Conservation (phyloP, 2,113 vertebrate genomes). For the Aphelocoma coerulescens region DNA sequence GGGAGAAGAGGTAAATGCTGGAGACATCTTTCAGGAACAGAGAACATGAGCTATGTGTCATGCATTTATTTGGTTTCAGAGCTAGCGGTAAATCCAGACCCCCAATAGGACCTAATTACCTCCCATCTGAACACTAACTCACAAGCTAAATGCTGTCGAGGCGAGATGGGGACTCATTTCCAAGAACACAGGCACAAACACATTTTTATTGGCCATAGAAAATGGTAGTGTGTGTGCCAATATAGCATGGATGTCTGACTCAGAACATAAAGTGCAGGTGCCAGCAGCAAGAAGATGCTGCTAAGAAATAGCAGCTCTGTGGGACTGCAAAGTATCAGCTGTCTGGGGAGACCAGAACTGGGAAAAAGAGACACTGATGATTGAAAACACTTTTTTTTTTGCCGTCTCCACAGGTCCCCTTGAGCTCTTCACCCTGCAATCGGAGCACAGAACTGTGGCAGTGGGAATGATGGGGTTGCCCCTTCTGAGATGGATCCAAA, state of each 20-base stretch:
- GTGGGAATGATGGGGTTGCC: neutral
- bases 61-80: neutral
- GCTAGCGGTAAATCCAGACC: slow-evolving; percentile 8
- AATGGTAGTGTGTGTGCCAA: slow-evolving; percentile 43
- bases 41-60: neutral
- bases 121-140: slow-evolving; percentile 46
- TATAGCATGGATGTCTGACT: slow-evolving; percentile 56
- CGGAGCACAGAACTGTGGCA: neutral
- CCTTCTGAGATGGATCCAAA: neutral
- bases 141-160: slow-evolving; percentile 27
- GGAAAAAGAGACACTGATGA: neutral
- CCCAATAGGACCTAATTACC: slow-evolving; percentile 47
- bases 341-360: slow-evolving; percentile 32
- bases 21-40: neutral
- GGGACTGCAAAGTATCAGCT: slow-evolving; percentile 38
- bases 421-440: neutral
- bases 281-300: slow-evolving; percentile 47
- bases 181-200: slow-evolving; percentile 51
- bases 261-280: slow-evolving; percentile 51
- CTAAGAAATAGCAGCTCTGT: slow-evolving; percentile 47
- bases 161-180: slow-evolving; percentile 40
- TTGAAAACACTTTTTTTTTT: neutral
- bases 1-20: neutral
- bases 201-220: slow-evolving; percentile 59
- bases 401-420: neutral